Conservation (phyloP, 2,888 invertebrate species). For the Fabriciana adippe region DNA sequence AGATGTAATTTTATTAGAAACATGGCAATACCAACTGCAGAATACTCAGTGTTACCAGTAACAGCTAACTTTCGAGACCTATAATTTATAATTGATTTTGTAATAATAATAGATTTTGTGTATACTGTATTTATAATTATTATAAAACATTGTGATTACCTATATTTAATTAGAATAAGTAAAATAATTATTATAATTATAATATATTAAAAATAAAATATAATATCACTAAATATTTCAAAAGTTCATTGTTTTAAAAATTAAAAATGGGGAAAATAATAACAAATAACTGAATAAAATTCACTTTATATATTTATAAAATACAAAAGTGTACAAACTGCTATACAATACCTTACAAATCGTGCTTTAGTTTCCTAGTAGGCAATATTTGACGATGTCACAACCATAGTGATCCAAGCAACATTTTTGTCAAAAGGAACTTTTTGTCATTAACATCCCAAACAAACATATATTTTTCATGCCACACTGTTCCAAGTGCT, state of each 20-base stretch:
- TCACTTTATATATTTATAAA: conserved; percentile 70
- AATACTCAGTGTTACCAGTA: conserved; percentile 60
- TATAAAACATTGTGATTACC: neutral
- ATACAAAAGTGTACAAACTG: conserved; percentile 73
- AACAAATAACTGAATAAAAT: conserved; percentile 50
- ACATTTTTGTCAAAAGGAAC: too few species aligned
- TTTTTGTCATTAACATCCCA: too few species aligned
- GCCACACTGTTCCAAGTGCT: too few species aligned
- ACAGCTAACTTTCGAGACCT: conserved; percentile 31
- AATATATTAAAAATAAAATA: neutral
- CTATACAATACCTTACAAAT: conserved; percentile 48
- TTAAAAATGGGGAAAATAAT: conserved; percentile 12
- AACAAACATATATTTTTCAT: too few species aligned
- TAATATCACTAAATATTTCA: neutral
- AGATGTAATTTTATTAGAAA: conserved; percentile 48
- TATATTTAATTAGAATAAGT: neutral
- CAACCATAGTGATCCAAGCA: too few species aligned
- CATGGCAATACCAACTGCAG: conserved; percentile 47
- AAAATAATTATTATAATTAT: neutral
- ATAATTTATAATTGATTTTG: conserved; percentile 5
- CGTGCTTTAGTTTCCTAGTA: conserved; percentile 40
- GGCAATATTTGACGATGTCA: too few species aligned
- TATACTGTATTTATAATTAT: neutral
- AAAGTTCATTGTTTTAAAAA: neutral
- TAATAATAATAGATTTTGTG: neutral